Evolutionary conservation across 2,113 vertebrate genomes (phyloP).

Genomic region (Lamprotornis superbus): DNA sequence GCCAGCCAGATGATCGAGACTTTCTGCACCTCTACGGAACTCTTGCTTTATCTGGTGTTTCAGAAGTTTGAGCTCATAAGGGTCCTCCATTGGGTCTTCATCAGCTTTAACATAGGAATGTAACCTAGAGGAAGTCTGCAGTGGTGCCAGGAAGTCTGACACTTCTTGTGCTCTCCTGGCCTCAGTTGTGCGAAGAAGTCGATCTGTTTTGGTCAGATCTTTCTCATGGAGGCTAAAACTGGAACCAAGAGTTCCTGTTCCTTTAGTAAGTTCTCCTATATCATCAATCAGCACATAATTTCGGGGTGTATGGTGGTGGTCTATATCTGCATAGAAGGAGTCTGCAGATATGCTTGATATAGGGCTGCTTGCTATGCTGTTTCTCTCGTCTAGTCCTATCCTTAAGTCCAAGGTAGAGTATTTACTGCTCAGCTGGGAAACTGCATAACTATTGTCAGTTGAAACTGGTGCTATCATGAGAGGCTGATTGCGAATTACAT

Average conservation of each 20-base stretch:
- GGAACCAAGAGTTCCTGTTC: conserved; percentile 81
- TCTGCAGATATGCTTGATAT: conserved; percentile 97
- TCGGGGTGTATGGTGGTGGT: conserved; percentile 86
- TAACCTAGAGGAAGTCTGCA: conserved; percentile 83
- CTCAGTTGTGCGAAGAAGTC: conserved; percentile 87
- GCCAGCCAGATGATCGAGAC: conserved; percentile 89
- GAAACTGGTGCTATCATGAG: conserved; percentile 92
- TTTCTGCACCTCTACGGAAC: conserved; percentile 92
- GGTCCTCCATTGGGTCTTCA: conserved; percentile 97
- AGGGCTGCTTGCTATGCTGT: conserved; percentile 92
- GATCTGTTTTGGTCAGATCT: conserved; percentile 91
- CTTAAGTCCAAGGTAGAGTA: conserved; percentile 92
- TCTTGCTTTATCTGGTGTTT: conserved; percentile 99
- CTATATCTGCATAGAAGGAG: conserved; percentile 96
- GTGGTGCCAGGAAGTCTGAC: conserved; percentile 89
- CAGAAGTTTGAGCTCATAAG: conserved; percentile 94
- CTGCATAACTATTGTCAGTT: conserved; percentile 85
- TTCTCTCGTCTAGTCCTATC: conserved; percentile 91
- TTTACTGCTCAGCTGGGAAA: conserved; percentile 88
- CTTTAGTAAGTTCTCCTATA: conserved; percentile 94
- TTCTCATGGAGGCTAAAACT: conserved; percentile 94
- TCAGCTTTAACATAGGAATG: conserved; percentile 93
- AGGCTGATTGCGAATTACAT: conserved; percentile 92
- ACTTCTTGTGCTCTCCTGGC: conserved; percentile 88
- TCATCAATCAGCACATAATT: conserved; percentile 97